phyloP scores from a whole-genome alignment of 2,888 invertebrate genomes.

The Amitus sp. region DNA sequence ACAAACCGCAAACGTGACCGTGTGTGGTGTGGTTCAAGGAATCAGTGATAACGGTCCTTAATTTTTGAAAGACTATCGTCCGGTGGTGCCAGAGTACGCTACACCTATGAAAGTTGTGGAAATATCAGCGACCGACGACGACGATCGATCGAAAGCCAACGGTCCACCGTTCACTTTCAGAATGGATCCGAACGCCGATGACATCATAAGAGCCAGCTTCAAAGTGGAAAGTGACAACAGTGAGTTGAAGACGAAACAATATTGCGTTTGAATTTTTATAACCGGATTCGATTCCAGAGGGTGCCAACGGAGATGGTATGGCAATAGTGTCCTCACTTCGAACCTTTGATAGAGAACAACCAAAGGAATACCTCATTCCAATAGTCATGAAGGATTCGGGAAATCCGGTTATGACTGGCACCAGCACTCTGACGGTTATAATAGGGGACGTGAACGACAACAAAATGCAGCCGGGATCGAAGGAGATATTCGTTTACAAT shows the following conservation, averaged over 20 bases:
- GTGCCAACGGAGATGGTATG: constrained; percentile 97
- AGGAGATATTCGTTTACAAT: constrained; percentile 97
- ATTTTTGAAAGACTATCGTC: constrained; percentile 91
- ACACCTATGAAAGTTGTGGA: constrained; percentile 92
- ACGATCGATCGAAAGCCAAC: constrained; percentile 92
- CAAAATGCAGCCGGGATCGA: constrained; percentile 97
- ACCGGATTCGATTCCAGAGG: constrained; percentile 71
- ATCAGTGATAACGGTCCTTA: constrained; percentile 96
- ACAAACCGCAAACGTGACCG: constrained; percentile 92
- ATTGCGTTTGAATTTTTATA: not conserved
- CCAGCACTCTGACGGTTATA: constrained; percentile 93
- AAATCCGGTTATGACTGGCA: constrained; percentile 95
- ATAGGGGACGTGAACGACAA: constrained; percentile 99
- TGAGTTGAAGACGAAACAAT: constrained; percentile 65
- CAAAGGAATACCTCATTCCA: constrained; percentile 96
- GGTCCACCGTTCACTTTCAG: constrained; percentile 97
- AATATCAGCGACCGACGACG: constrained; percentile 92
- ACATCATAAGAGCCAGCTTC: constrained; percentile 92
- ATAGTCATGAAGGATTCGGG: constrained; percentile 98
- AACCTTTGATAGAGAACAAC: constrained; percentile 94
- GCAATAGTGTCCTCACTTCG: constrained; percentile 94
- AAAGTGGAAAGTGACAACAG: constrained; percentile 97
- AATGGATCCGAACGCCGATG: constrained; percentile 92
- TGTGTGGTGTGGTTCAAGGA: constrained; percentile 94
- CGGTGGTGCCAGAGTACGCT: constrained; percentile 92